phyloP scores from a whole-genome alignment of 2,888 invertebrate species.

The Oscheius myriophilus region DNA sequence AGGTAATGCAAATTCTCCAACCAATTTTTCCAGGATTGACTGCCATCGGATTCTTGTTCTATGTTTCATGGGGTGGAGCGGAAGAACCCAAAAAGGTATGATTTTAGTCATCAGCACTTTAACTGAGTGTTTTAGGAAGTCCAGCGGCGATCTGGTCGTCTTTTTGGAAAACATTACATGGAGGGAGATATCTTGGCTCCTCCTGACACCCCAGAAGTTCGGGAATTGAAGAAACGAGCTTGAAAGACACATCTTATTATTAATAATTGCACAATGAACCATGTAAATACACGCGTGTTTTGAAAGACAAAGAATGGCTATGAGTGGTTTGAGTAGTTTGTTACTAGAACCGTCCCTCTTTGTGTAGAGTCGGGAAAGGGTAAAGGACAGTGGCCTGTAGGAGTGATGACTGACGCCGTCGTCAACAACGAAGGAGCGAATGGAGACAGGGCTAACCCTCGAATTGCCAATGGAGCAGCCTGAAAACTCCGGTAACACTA shows the following conservation, averaged over 20 bases:
- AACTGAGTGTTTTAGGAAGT: conserved; percentile 11
- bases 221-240: conserved; percentile 9
- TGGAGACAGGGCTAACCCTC: conserved; percentile 24
- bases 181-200: conserved; percentile 13
- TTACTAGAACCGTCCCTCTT: conserved; percentile 44
- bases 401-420: conserved; percentile 42
- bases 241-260: background rate
- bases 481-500: conserved; percentile 3
- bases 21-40: conserved; percentile 6
- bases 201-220: conserved; percentile 24
- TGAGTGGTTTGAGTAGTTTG: conserved; percentile 27
- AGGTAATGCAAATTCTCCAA: background rate
- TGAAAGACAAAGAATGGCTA: background rate
- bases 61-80: background rate
- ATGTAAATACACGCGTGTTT: conserved; percentile 18
- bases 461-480: conserved; percentile 25
- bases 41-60: background rate
- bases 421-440: conserved; percentile 22
- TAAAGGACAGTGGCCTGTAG: conserved; percentile 41
- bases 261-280: conserved; percentile 8
- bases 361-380: conserved; percentile 41
- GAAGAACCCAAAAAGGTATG: background rate
- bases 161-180: conserved; percentile 28
- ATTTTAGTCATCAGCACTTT: background rate
- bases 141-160: conserved; percentile 18